Conservation (phyloP, 2,113 vertebrate species). For the Arvicanthis niloticus region DNA sequence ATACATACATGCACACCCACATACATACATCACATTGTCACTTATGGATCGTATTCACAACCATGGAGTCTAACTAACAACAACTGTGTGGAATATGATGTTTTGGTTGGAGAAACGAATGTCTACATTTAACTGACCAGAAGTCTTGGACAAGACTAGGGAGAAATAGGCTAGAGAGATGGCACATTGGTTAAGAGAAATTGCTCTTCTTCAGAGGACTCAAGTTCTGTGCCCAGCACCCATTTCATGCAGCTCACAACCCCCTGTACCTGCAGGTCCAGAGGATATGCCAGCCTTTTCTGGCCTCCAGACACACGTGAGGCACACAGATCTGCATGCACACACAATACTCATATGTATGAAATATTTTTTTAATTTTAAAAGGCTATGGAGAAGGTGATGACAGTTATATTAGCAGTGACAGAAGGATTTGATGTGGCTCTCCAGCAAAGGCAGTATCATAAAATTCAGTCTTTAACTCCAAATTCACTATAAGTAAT, state of each 20-base stretch:
- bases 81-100: neutral
- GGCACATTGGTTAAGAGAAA: neutral
- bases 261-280: neutral
- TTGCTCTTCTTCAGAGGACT: neutral
- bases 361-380: neutral
- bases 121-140: neutral
- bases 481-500: neutral
- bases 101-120: constrained; percentile 25
- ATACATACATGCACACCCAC: too few species aligned
- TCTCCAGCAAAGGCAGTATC: neutral
- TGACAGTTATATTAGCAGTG: neutral
- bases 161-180: neutral
- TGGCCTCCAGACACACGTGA: neutral
- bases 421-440: neutral
- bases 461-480: neutral
- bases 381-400: neutral
- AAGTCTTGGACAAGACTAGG: neutral
- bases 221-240: neutral
- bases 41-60: neutral
- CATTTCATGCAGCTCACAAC: neutral
- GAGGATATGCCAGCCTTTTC: neutral
- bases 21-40: neutral
- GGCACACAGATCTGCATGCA: neutral
- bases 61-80: neutral
- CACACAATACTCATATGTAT: too few species aligned